These are phyloP conservation scores for Hoplodrina blanda DNA, from an alignment of 2,888 invertebrate species.

Conservation along the genomic window DNA sequence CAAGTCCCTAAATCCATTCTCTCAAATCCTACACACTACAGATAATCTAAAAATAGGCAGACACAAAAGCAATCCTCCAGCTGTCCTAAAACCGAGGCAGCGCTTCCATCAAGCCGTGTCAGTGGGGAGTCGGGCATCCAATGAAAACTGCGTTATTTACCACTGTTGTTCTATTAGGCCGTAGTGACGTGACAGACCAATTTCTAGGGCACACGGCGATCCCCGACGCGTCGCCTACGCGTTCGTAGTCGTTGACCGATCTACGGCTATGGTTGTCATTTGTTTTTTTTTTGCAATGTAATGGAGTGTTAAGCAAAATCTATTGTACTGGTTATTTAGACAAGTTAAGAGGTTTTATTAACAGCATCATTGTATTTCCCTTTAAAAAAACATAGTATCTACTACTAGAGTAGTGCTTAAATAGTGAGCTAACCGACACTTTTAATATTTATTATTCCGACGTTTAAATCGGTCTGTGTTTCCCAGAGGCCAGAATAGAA, in stretches of 20 bases:
- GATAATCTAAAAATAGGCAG: conserved; percentile 33
- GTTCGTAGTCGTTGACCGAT: conserved; percentile 45
- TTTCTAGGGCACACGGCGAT: conserved; percentile 68
- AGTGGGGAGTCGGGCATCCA: conserved; percentile 26
- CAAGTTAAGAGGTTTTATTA: neutral
- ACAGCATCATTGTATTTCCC: too few species aligned
- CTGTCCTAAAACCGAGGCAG: conserved; percentile 16
- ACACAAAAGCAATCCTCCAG: conserved; percentile 27
- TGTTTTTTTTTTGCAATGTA: neutral
- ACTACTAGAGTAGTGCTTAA: neutral
- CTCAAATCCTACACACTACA: conserved; percentile 2
- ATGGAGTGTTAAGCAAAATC: neutral
- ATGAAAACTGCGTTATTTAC: conserved; percentile 50
- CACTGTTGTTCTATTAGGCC: conserved; percentile 44
- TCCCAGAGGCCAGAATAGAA: too few species aligned
- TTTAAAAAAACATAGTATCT: too few species aligned
- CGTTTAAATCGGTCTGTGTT: too few species aligned
- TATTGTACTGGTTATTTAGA: neutral
- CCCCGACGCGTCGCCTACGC: conserved; percentile 61
- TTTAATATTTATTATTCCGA: neutral
- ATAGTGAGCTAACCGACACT: neutral
- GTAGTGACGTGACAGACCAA: conserved; percentile 66
- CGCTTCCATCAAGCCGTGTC: conserved; percentile 25
- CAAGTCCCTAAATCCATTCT: neutral
- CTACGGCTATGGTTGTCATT: conserved; percentile 49